phyloP scores from a whole-genome alignment of 2,797 vertebrate genomes.

The Euthynnus affinis region DNA sequence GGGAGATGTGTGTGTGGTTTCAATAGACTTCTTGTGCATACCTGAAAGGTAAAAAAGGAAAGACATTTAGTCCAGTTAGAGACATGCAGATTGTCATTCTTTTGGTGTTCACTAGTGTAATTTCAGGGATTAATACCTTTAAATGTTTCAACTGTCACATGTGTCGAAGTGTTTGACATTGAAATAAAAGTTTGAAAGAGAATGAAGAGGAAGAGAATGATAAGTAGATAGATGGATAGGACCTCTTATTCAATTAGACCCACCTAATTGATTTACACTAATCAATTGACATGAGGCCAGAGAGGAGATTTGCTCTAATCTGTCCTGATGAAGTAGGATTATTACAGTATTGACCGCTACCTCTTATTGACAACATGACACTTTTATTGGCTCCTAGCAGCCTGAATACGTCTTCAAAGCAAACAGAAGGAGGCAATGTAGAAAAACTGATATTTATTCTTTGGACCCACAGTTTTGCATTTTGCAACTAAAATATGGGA shows the following conservation, averaged over 20 bases:
- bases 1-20: constrained; percentile 89
- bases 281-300: constrained; percentile 76
- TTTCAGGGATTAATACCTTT: neutral
- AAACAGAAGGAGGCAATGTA: neutral
- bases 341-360: constrained; percentile 71
- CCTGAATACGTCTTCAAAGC: constrained; percentile 7
- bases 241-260: constrained; percentile 73
- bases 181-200: constrained; percentile 1
- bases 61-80: no score
- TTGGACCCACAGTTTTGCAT: neutral
- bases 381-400: constrained; percentile 65
- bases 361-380: constrained; percentile 66
- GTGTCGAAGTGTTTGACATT: neutral
- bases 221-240: constrained; percentile 21
- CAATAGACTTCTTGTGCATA: constrained; percentile 99
- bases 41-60: constrained; percentile 91
- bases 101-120: neutral
- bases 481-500: neutral
- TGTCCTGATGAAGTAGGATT: constrained; percentile 83
- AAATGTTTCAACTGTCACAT: neutral
- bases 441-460: neutral
- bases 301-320: constrained; percentile 72
- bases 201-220: constrained; percentile 6
- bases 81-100: neutral
- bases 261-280: constrained; percentile 71